Percentiles rank a stretch among this genome's conserved stretches.
phyloP scores from a whole-genome alignment of 2,888 invertebrate species.

The Xylophagus ater region DNA sequence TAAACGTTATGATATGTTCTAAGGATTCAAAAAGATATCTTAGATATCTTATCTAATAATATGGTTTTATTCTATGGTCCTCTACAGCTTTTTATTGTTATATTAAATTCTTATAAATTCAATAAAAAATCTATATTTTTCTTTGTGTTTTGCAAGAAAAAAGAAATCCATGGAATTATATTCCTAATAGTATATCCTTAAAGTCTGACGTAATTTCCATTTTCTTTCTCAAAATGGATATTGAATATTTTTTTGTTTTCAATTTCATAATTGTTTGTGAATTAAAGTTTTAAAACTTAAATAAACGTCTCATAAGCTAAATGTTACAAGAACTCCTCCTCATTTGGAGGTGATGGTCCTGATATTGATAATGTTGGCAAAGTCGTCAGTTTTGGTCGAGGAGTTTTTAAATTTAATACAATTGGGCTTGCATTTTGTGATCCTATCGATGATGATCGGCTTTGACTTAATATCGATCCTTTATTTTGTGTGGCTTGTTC shows the following conservation, averaged over 20 bases:
- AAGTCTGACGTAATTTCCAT: no score
- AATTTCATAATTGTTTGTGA: background rate
- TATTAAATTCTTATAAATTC: no score
- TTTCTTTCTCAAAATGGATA: no score
- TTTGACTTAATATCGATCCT: constrained; percentile 16
- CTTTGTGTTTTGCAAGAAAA: no score
- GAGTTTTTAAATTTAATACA: constrained; percentile 24
- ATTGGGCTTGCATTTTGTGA: constrained; percentile 32
- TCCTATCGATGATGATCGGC: constrained; percentile 20
- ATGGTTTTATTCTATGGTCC: no score
- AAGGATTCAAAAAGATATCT: no score
- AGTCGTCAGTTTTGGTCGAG: constrained; percentile 36
- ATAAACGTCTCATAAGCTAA: constrained; percentile 41
- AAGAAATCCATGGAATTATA: no score
- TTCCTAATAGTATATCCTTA: no score
- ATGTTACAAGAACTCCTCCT: constrained; percentile 40
- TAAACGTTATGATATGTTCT: no score
- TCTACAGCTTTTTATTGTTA: no score
- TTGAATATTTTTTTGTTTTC: background rate
- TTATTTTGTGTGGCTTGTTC: constrained; percentile 15
- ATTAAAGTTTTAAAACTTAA: constrained; percentile 24
- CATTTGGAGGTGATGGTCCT: constrained; percentile 67
- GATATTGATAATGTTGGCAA: constrained; percentile 68
- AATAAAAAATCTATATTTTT: no score
- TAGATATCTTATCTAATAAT: no score